Base-by-base conservation (phyloP, 2,888 invertebrate genomes). In the Andrena fulva region DNA sequence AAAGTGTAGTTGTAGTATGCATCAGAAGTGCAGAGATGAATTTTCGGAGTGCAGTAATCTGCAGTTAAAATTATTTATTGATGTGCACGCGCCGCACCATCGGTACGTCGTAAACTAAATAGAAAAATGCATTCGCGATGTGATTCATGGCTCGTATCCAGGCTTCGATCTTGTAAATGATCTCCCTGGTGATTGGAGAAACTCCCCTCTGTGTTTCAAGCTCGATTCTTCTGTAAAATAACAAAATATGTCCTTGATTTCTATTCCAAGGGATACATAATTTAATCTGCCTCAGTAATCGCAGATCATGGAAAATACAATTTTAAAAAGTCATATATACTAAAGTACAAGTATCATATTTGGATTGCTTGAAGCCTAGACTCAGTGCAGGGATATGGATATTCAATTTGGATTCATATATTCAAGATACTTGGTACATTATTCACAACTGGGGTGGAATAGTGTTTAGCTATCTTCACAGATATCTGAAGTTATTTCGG, bases 61-160 rank as follows among this genome's bases (percentile, higher is more conserved):
- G 20, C 24, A 12, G 12, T 70, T 27, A 8, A 16, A 8, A 4
- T 60, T 72, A 69, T 85, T 88, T 82, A 69, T 82, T 85, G n/a
- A 90, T 31, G 33, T 89, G 90, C 16, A 95, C 90, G 86, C 95
- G 92, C 82, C 95, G 91, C 60, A 95, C 93, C 94, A 96, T 95
- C 82, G 96, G 95, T 60, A 95, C 95, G 85, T 94, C 94, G 91
- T 96, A 96, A 12, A 95, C 86, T 71, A 96, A 91, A 90, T 95
- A 94, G 69, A 95, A 93, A 62, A 96, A 87, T 69, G 95, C 95
- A 89, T 95, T 95, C 0, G 95, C 92, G 64, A 97, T 93, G 78
- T 96, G 94, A 62, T 94, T 93, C 3, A 95, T 90, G 3, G 94
- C 96, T 95, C 88, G 92, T 87, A 67, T 93, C 90, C 93, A 96